Percentiles rank a stretch among this genome's conserved stretches.
Evolutionary conservation across 1,140 invertebrate genomes (phyloP).

Genomic region (Habropoda laboriosa): DNA sequence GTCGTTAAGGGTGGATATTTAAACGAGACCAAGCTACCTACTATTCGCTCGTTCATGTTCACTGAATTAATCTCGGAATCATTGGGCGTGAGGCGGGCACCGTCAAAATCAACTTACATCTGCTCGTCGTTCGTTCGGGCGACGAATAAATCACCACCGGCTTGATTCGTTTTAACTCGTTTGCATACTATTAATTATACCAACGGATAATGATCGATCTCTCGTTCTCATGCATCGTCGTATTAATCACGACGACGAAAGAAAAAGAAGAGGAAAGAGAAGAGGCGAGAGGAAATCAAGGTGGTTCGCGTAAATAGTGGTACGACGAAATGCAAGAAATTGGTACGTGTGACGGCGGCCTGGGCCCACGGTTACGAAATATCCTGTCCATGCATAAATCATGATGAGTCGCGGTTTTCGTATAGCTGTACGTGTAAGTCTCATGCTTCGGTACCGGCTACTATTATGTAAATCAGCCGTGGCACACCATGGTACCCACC

Average conservation of each 20-base stretch:
- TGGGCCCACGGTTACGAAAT: constrained; percentile 17
- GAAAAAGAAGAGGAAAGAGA: no score
- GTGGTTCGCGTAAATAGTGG: background rate
- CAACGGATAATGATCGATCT: constrained; percentile 54
- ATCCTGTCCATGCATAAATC: constrained; percentile 56
- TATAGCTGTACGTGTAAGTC: constrained; percentile 49
- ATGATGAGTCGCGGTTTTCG: constrained; percentile 44
- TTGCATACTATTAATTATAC: constrained; percentile 66
- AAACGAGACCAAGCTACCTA: constrained; percentile 15
- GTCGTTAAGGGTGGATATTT: constrained; percentile 26
- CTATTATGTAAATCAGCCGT: constrained; percentile 69
- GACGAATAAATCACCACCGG: constrained; percentile 58
- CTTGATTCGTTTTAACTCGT: constrained; percentile 57
- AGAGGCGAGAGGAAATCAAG: no score
- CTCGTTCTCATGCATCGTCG: constrained; percentile 32
- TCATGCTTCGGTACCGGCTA: constrained; percentile 48
- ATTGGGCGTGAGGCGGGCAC: constrained; percentile 28
- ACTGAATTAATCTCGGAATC: constrained; percentile 55
- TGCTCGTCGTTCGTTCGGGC: constrained; percentile 36
- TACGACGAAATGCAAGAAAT: background rate
- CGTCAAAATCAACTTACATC: constrained; percentile 56
- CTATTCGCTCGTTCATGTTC: constrained; percentile 46
- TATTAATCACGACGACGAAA: background rate
- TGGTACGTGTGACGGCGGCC: background rate
- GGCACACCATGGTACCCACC: constrained; percentile 50